Conservation (phyloP, 23 tunicate species). For the Ciona savignyi region DNA sequence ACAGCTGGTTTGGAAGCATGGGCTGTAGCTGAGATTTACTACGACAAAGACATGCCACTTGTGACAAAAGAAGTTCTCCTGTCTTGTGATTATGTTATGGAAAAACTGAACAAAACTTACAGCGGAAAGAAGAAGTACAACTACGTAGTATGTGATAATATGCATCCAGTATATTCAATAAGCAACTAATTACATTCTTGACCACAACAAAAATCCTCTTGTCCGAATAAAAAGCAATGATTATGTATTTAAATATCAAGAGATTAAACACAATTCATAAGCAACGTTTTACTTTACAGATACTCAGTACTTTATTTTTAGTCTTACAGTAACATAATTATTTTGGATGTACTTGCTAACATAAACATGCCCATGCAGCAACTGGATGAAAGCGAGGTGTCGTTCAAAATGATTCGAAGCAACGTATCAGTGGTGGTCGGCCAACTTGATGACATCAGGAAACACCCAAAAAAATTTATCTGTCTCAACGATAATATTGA, state of each 20-base stretch:
- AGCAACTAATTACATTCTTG: too few relatives aligned
- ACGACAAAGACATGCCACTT: conserved; percentile 74
- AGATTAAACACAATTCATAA: too few relatives aligned
- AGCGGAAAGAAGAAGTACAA: conserved; percentile 45
- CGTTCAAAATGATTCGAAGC: conserved; percentile 76
- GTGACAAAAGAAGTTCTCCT: conserved; percentile 58
- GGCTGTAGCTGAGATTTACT: conserved; percentile 65
- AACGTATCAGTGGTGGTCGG: conserved; percentile 81
- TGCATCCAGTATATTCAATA: neutral
- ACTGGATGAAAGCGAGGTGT: conserved; percentile 47
- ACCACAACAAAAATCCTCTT: too few relatives aligned
- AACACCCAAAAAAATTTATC: conserved; percentile 81
- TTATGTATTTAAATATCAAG: too few relatives aligned
- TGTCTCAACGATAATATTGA: conserved; percentile 92
- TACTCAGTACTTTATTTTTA: too few relatives aligned
- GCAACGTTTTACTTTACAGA: too few relatives aligned
- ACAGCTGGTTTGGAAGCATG: conserved; percentile 22
- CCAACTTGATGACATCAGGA: conserved; percentile 83
- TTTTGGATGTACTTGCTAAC: too few relatives aligned
- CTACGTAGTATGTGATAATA: conserved; percentile 23
- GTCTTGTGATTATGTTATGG: conserved; percentile 36
- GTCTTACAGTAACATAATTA: too few relatives aligned
- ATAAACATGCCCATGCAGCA: too few relatives aligned
- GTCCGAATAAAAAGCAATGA: too few relatives aligned
- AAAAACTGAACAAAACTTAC: conserved; percentile 38